Evolutionary conservation across 2,888 invertebrate species (phyloP).

Genomic region (Geophilus truncorum): DNA sequence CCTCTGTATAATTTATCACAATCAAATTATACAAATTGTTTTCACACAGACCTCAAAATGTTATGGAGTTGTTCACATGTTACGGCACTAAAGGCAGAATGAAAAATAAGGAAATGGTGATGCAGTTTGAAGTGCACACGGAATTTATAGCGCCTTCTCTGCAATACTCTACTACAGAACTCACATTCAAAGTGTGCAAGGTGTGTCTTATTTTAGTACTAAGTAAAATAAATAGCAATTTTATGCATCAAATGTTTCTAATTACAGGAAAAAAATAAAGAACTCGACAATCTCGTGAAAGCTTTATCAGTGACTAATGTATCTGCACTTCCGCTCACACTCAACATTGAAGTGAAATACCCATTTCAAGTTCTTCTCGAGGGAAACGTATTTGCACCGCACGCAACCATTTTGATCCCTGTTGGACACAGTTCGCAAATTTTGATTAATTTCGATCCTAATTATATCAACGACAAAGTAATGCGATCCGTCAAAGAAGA

Average conservation of each 20-base stretch:
- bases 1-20: neutral
- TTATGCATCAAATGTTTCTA: neutral
- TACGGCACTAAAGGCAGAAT: constrained; percentile 4
- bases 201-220: no score
- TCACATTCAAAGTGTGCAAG: neutral
- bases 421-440: neutral
- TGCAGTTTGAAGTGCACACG: constrained; percentile 3
- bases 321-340: neutral
- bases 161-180: neutral
- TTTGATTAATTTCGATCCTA: constrained; percentile 6
- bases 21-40: neutral
- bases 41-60: constrained; percentile 13
- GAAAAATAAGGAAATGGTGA: constrained; percentile 22
- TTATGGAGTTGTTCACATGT: constrained; percentile 5
- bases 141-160: constrained; percentile 17
- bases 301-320: neutral
- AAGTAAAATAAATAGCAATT: no score
- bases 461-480: neutral
- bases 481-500: neutral
- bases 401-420: neutral
- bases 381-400: neutral
- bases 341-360: neutral
- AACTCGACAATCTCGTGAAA: neutral
- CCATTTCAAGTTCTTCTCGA: neutral
- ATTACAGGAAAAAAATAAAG: neutral